Evolutionary conservation across 2,888 invertebrate species (phyloP).

Genomic region (Choreutis nemorana): DNA sequence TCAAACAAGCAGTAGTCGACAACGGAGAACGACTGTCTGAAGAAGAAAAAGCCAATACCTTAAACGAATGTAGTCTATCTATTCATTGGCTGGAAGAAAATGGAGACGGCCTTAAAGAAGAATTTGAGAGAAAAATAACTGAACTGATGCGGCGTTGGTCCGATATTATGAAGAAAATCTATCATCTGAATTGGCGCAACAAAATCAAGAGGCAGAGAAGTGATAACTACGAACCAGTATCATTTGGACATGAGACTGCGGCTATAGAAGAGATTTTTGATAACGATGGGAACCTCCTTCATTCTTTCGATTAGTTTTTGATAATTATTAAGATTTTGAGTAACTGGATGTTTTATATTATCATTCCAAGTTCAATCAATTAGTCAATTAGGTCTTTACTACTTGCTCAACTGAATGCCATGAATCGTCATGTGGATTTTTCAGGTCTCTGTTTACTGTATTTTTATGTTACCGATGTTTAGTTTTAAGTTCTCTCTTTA

Average conservation of each 20-base stretch:
- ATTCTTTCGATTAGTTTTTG: no score
- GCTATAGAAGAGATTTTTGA: constrained; percentile 19
- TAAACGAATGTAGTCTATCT: constrained; percentile 24
- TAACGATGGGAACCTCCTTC: no score
- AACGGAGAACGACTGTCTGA: constrained; percentile 20
- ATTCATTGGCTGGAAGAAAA: constrained; percentile 35
- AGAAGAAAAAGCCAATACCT: constrained; percentile 23
- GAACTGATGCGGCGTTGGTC: constrained; percentile 35
- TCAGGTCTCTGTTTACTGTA: no score
- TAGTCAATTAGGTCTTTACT: no score
- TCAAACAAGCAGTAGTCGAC: constrained; percentile 26
- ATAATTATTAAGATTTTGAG: no score
- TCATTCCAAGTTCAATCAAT: no score
- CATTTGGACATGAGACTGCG: constrained; percentile 12
- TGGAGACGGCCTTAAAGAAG: constrained; percentile 28
- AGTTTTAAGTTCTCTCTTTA: no score
- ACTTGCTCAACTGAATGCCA: no score
- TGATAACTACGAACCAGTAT: constrained; percentile 14
- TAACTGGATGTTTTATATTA: no score
- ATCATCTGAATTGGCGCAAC: constrained; percentile 17
- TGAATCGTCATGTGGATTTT: no score
- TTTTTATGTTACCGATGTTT: no score
- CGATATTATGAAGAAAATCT: constrained; percentile 22
- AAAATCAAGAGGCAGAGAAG: constrained; percentile 24
- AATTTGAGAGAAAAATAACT: constrained; percentile 32